Percentiles rank a stretch among this genome's conserved stretches.
These are phyloP conservation scores for Tamias sibiricus DNA, from an alignment of 2,113 vertebrate species.

Conservation along the genomic window DNA sequence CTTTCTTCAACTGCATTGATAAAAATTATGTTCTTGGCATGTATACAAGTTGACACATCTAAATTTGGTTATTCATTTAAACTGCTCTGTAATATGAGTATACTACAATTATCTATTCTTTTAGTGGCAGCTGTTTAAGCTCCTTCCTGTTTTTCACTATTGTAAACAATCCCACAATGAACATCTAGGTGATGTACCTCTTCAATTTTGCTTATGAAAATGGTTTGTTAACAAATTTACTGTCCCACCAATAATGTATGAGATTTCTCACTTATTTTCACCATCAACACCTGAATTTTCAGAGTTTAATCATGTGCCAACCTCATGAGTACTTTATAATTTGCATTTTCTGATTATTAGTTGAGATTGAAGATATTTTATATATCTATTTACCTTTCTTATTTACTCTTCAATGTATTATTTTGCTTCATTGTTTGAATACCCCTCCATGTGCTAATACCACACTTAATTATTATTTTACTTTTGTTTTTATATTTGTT, in stretches of 20 bases:
- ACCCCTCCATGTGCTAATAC: background rate
- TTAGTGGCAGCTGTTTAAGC: background rate
- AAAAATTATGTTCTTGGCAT: background rate
- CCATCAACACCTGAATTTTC: background rate
- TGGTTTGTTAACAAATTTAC: background rate
- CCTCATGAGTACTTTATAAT: background rate
- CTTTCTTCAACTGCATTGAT: background rate
- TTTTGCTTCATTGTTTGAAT: background rate
- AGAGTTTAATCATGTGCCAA: background rate
- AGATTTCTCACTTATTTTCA: background rate
- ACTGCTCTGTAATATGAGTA: background rate
- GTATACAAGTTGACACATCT: background rate
- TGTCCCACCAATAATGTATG: background rate
- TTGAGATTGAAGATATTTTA: background rate
- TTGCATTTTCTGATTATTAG: background rate
- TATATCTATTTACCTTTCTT: background rate
- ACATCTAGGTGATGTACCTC: background rate
- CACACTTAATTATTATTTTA: background rate
- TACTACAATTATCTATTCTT: background rate
- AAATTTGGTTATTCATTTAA: conserved; percentile 9
- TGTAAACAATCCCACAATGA: background rate
- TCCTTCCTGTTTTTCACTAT: background rate
- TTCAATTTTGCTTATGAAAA: background rate
- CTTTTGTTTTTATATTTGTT: too few species aligned
- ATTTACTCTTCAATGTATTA: background rate